A percentile compares a stretch with the other conserved stretches of the same genome.
phyloP scores from a whole-genome alignment of 2,113 vertebrate genomes.

The Indicator maculatus region DNA sequence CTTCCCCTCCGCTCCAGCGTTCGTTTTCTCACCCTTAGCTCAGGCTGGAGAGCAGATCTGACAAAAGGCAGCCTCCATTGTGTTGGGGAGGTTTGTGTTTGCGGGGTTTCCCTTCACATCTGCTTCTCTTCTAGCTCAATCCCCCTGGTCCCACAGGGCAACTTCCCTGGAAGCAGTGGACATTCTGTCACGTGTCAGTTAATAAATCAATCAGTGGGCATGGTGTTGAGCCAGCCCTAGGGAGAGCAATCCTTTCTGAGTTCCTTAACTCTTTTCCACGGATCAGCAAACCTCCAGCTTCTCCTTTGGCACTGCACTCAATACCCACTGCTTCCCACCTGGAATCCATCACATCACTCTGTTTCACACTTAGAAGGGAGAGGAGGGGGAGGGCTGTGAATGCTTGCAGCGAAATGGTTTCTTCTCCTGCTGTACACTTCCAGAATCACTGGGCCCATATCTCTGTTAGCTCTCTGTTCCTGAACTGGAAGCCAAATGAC shows the following conservation, averaged over 20 bases:
- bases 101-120: not conserved
- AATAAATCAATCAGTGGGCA: not conserved
- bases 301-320: not conserved
- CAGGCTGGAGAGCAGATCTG: not conserved
- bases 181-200: not conserved
- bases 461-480: not conserved
- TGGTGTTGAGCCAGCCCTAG: not conserved
- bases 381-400: not conserved
- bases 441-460: not conserved
- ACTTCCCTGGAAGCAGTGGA: not conserved
- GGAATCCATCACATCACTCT: not conserved
- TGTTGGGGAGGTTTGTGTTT: not conserved
- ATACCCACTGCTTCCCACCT: not conserved
- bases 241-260: not conserved
- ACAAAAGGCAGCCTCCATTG: not conserved
- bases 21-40: not conserved
- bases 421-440: not conserved
- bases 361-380: not conserved
- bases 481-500: conserved; percentile 7
- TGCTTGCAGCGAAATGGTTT: not conserved
- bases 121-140: not conserved
- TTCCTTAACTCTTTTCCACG: not conserved
- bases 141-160: not conserved
- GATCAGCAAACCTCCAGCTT: not conserved
- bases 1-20: not conserved